Conservation (phyloP, 2,888 invertebrate species). For the Rhogogaster chlorosoma region DNA sequence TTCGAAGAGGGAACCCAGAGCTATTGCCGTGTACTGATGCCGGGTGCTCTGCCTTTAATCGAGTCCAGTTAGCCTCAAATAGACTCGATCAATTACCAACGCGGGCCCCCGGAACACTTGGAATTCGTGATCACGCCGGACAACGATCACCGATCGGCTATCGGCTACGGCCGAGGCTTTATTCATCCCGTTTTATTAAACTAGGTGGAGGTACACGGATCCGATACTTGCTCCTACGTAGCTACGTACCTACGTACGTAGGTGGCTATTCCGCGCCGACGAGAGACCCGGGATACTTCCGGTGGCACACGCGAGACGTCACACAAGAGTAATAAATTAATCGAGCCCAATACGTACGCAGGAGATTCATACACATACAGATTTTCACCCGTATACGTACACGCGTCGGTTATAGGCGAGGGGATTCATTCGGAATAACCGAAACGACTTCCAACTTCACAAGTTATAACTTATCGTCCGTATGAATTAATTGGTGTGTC, state of each 20-base stretch:
- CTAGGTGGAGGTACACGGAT: not conserved
- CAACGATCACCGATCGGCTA: constrained; percentile 41
- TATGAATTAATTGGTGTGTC: constrained; percentile 69
- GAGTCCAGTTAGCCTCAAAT: constrained; percentile 49
- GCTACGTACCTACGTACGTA: not conserved
- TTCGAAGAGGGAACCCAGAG: constrained; percentile 2
- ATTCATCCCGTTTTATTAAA: constrained; percentile 50
- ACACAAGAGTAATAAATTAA: constrained; percentile 45
- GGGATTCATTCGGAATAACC: constrained; percentile 19
- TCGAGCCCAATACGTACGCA: not conserved
- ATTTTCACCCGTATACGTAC: not conserved
- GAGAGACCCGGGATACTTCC: constrained; percentile 26
- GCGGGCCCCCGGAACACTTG: constrained; percentile 49
- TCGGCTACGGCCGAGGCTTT: constrained; percentile 55
- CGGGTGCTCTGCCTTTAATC: constrained; percentile 44
- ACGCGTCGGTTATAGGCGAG: not conserved
- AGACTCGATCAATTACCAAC: constrained; percentile 51
- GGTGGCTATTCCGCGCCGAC: not conserved
- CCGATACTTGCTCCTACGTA: not conserved
- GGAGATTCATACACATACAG: not conserved
- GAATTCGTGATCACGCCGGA: constrained; percentile 40
- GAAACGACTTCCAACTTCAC: constrained; percentile 55
- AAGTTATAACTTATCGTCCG: constrained; percentile 52
- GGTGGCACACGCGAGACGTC: constrained; percentile 50
- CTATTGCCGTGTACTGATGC: not conserved